Evolutionary conservation across 1,140 invertebrate genomes (phyloP).

Genomic region (Eumeta japonica): DNA sequence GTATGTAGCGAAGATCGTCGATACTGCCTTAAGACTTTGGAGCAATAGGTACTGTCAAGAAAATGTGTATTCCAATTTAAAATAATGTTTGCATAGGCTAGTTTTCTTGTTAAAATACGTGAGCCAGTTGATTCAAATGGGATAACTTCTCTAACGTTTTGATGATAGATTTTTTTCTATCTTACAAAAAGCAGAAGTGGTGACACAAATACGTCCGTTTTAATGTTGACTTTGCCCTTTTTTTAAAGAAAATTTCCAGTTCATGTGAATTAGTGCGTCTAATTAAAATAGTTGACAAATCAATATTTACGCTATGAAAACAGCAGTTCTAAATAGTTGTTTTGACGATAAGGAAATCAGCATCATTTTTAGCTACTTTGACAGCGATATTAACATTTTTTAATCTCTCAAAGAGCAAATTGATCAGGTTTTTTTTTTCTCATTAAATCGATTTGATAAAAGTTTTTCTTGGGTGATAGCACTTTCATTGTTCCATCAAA

Average conservation of each 20-base stretch:
- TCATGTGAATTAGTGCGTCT: conserved; percentile 17
- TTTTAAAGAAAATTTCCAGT: conserved; percentile 21
- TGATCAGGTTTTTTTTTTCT: conserved; percentile 21
- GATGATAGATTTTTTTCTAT: conserved; percentile 23
- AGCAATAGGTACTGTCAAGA: conserved; percentile 28
- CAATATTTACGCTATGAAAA: conserved; percentile 36
- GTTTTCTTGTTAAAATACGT: conserved; percentile 33
- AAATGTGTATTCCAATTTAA: conserved; percentile 22
- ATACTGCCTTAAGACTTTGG: conserved; percentile 26
- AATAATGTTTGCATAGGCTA: conserved; percentile 23
- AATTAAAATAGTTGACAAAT: conserved; percentile 34
- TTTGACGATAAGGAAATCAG: conserved; percentile 30
- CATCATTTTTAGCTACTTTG: conserved; percentile 29
- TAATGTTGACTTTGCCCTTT: conserved; percentile 21
- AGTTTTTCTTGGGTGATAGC: conserved; percentile 30
- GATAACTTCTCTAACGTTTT: conserved; percentile 17
- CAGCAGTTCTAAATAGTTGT: conserved; percentile 27
- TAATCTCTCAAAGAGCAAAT: conserved; percentile 21
- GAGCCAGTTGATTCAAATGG: conserved; percentile 21
- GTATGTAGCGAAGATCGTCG: conserved; percentile 22
- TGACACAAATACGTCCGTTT: conserved; percentile 32
- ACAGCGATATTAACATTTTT: conserved; percentile 21
- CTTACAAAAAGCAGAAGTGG: conserved; percentile 32
- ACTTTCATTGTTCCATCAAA: conserved; percentile 30
- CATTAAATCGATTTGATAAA: conserved; percentile 28